Evolutionary conservation across 2,113 vertebrate species (phyloP).

Genomic region (Spea bombifrons): DNA sequence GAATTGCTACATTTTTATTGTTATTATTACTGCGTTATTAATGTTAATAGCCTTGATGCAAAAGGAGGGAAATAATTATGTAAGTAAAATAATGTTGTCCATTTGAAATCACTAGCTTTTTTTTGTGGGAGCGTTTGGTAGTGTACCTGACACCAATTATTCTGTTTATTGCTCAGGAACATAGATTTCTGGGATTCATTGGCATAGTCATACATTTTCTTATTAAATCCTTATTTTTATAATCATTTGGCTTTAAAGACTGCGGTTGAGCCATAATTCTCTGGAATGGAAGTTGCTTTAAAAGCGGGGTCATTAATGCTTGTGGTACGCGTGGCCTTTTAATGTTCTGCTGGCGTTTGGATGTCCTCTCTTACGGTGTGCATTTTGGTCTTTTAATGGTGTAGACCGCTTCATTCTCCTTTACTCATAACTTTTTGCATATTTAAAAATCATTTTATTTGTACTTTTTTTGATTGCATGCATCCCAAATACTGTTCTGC

Average conservation of each 20-base stretch:
- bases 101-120: constrained; percentile 35
- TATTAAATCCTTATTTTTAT: background rate
- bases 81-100: constrained; percentile 34
- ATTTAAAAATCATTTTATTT: too few relatives aligned
- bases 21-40: constrained; percentile 32
- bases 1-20: constrained; percentile 39
- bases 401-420: too few relatives aligned
- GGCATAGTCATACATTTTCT: constrained; percentile 12
- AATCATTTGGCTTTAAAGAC: background rate
- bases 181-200: constrained; percentile 10
- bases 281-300: background rate
- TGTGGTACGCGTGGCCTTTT: background rate
- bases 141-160: constrained; percentile 29
- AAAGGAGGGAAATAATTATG: constrained; percentile 37
- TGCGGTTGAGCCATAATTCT: background rate
- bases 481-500: too few relatives aligned
- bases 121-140: constrained; percentile 3
- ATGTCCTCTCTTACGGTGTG: too few relatives aligned
- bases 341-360: too few relatives aligned
- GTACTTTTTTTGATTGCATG: too few relatives aligned
- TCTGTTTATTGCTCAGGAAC: constrained; percentile 24
- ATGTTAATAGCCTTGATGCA: constrained; percentile 42
- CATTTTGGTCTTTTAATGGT: too few relatives aligned
- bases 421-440: too few relatives aligned
- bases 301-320: background rate